phyloP scores from a whole-genome alignment of 1,140 invertebrate species.

The Papilio aristodemus region DNA sequence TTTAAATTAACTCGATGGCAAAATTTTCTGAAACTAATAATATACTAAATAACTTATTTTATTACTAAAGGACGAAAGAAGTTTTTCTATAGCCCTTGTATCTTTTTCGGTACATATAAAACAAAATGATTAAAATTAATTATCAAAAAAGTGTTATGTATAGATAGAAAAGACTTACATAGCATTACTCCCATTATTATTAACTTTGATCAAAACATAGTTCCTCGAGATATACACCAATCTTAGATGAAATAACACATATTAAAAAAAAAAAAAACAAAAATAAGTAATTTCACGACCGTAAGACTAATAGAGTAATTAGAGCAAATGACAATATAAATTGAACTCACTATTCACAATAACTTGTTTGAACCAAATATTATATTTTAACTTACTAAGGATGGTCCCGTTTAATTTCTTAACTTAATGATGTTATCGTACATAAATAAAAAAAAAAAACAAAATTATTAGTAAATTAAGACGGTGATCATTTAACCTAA shows the following conservation, averaged over 20 bases:
- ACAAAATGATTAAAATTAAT: neutral
- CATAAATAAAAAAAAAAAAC: neutral
- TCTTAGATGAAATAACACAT: neutral
- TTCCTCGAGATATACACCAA: neutral
- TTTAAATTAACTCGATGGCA: no score
- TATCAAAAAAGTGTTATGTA: neutral
- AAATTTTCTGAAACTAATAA: no score
- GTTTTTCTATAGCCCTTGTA: no score
- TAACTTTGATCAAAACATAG: conserved; percentile 7
- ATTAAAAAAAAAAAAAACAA: neutral
- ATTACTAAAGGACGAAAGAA: no score
- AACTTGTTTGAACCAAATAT: neutral
- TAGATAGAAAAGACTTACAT: neutral
- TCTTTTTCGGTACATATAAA: no score
- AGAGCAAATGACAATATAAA: neutral
- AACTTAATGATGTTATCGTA: conserved; percentile 9
- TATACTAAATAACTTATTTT: no score
- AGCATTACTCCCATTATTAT: conserved; percentile 10
- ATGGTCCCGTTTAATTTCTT: neutral
- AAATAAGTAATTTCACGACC: neutral
- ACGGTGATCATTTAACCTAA: no score
- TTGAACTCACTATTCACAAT: conserved; percentile 1
- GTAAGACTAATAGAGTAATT: conserved; percentile 5
- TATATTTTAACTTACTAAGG: no score
- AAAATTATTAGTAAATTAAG: no score